Percentiles rank a stretch among this genome's conserved stretches.
These are phyloP conservation scores for Tylochromis polylepis DNA, from an alignment of 2,113 vertebrate species.

Conservation along the genomic window DNA sequence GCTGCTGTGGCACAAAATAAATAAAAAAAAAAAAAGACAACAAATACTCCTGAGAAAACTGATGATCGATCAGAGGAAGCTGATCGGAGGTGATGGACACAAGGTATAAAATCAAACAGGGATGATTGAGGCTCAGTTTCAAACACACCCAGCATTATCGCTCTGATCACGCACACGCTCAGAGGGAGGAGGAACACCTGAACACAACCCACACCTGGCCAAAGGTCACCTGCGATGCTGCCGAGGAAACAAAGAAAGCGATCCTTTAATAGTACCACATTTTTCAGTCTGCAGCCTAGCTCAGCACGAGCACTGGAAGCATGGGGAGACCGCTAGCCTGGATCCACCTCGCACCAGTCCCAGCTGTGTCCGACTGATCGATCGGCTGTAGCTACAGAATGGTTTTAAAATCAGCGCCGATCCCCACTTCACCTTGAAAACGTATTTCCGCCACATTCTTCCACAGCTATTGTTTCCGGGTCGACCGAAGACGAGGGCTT, in stretches of 20 bases:
- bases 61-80: neutral
- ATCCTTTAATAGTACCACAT: neutral
- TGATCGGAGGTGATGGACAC: neutral
- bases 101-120: neutral
- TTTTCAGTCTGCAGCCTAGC: neutral
- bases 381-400: neutral
- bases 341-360: neutral
- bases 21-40: conserved; percentile 1
- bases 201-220: neutral
- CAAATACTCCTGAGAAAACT: conserved; percentile 50
- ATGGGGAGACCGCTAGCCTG: neutral
- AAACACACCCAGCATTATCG: neutral
- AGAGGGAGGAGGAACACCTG: neutral
- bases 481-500: neutral
- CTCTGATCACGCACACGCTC: neutral
- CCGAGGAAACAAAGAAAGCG: neutral
- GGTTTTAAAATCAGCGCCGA: neutral
- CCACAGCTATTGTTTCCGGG: neutral
- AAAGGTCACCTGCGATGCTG: neutral
- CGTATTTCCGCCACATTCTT: neutral
- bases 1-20: conserved; percentile 8
- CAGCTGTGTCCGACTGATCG: neutral
- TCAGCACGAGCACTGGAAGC: neutral
- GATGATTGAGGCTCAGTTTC: conserved; percentile 29
- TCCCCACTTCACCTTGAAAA: neutral